phyloP scores from a whole-genome alignment of 2,888 invertebrate species.

The Camponotus fellah region DNA sequence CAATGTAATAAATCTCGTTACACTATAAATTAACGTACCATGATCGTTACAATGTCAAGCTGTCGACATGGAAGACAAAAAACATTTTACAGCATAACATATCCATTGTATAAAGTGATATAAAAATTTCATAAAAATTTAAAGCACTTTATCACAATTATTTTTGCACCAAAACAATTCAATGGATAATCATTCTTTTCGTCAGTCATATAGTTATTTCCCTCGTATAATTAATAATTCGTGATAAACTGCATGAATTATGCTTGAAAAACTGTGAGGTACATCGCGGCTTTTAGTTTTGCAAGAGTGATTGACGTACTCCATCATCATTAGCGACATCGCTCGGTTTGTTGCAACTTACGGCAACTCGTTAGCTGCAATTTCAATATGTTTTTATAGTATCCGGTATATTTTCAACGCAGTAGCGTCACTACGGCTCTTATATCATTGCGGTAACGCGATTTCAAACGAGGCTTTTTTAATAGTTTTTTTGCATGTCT shows the following conservation, averaged over 20 bases:
- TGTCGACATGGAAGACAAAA: conserved; percentile 1
- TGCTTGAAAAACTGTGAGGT: conserved; percentile 41
- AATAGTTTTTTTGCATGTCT: conserved; percentile 36
- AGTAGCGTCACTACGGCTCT: neutral
- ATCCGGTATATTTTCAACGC: conserved; percentile 38
- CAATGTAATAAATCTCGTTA: conserved; percentile 19
- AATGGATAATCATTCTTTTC: conserved; percentile 10
- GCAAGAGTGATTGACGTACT: conserved; percentile 55
- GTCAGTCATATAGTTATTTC: neutral
- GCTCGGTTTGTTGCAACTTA: conserved; percentile 52
- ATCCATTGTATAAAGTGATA: neutral
- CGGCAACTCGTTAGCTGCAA: conserved; percentile 56
- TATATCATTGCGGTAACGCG: conserved; percentile 13
- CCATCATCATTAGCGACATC: conserved; percentile 59
- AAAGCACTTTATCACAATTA: neutral
- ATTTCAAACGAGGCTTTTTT: conserved; percentile 23
- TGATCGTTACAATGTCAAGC: conserved; percentile 11
- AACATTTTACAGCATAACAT: neutral
- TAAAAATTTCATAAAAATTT: conserved; percentile 24
- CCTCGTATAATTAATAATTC: conserved; percentile 45
- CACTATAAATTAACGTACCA: conserved; percentile 28
- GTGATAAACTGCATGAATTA: conserved; percentile 40
- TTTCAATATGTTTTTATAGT: conserved; percentile 57
- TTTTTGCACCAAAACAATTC: conserved; percentile 25
- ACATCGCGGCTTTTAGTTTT: conserved; percentile 35